Base-by-base conservation (phyloP, 64 coral and sea anemone genomes). In the Stichodactyla mertensii region DNA sequence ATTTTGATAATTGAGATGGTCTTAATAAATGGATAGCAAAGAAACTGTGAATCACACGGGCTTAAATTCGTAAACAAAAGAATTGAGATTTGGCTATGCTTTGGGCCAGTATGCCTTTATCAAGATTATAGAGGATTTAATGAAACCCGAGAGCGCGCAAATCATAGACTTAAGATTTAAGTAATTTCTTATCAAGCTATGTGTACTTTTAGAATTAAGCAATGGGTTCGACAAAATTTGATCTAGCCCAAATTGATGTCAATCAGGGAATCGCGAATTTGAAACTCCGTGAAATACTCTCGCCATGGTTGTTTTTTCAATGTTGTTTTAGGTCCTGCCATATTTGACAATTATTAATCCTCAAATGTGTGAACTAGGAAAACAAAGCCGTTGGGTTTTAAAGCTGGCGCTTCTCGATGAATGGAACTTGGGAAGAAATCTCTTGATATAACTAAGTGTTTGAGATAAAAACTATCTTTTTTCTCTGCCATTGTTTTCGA, bases 221-320 rank as follows among this genome's bases (percentile, higher is more conserved):
- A 51, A 85, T 36, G 52, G 54, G 10, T 23, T 85, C 55, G 12
- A 85, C 16, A 2, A 85, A 85, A 85, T 64, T 85, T 85, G 83
- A 85, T 85, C 83, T 62, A 61, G 55, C 83, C 10, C 27, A 58
- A 85, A 85, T 85, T 45, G 54, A 85, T 85, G 83, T 85, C 83
- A 85, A 57, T 85, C 83, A 81, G 51, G 27, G 24, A 31, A 74
- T 28, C 27, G 69, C 24, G 24, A 74, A 74, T 27, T 74, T 27
- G 24, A 74, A 74, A 28, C 69, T n/a, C 69, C 69, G 23, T 74
- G 7, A 74, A 74, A 28, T 74, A 14, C 16, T 13, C 7, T 45
- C 1, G 36, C 36, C 36, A 45, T 45, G 36, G 36, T 45, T 45
- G 10, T 11, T 31, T n/a, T 28, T 70, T 70, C 22, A 18, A 22